Evolutionary conservation across 2,113 vertebrate species (phyloP).

Genomic region (Pantherophis guttatus): DNA sequence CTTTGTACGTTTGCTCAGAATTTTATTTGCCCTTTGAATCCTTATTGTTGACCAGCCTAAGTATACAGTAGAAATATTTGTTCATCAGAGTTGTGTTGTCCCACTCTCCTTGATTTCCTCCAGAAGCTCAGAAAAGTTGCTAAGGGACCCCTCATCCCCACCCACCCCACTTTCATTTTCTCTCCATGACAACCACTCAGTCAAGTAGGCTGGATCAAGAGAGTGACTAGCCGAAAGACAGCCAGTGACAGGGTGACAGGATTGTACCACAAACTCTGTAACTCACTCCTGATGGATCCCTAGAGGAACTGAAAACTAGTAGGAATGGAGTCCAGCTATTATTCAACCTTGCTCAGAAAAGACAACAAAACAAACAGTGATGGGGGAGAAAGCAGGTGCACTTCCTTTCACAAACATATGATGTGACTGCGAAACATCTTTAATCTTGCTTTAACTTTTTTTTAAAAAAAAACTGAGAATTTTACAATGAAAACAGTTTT

Average conservation of each 20-base stretch:
- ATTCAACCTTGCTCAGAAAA: not conserved
- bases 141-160: not conserved
- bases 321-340: not conserved
- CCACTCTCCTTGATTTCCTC: not conserved
- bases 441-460: not conserved
- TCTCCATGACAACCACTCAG: not conserved
- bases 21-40: not conserved
- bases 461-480: not conserved
- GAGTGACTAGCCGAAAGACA: not conserved
- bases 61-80: not conserved
- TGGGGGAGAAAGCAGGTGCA: not conserved
- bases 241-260: not conserved
- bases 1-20: not conserved
- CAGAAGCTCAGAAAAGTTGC: not conserved
- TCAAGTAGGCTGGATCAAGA: not conserved
- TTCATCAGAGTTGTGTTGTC: not conserved
- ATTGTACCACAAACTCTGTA: not conserved
- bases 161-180: not conserved
- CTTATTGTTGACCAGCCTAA: not conserved
- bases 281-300: not conserved
- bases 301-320: not conserved
- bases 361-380: not conserved
- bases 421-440: not conserved
- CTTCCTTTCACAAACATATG: not conserved
- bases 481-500: not conserved